phyloP scores from a whole-genome alignment of 2,888 invertebrate species.

The Incurvaria masculella region DNA sequence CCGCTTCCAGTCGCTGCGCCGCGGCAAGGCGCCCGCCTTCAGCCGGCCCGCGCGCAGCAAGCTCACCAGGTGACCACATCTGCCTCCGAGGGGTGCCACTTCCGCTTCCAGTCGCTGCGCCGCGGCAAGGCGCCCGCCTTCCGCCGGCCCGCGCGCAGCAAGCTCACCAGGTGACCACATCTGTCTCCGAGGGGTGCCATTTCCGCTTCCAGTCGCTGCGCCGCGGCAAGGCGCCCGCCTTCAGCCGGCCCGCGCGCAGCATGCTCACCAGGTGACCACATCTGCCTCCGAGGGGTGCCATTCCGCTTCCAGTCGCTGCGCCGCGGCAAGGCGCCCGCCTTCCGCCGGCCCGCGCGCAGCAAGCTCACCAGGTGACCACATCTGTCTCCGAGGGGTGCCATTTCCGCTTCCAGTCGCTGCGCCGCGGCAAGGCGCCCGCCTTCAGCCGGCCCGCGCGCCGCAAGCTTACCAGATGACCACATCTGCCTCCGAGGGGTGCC shows the following conservation, averaged over 20 bases:
- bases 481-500: background rate
- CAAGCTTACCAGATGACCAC: slow-evolving; percentile 41
- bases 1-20: slow-evolving; percentile 39
- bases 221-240: slow-evolving; percentile 31
- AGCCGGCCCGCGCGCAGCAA: slow-evolving; percentile 37
- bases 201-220: slow-evolving; percentile 42
- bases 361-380: slow-evolving; percentile 41
- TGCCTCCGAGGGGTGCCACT: slow-evolving; percentile 40
- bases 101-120: slow-evolving; percentile 40
- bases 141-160: slow-evolving; percentile 34
- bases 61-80: slow-evolving; percentile 40
- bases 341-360: slow-evolving; percentile 33
- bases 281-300: slow-evolving; percentile 19
- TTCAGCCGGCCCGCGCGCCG: slow-evolving; percentile 34
- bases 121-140: slow-evolving; percentile 33
- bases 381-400: slow-evolving; percentile 30
- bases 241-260: slow-evolving; percentile 33
- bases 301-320: slow-evolving; percentile 42
- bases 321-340: slow-evolving; percentile 31
- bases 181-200: slow-evolving; percentile 33
- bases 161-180: slow-evolving; percentile 41
- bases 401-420: slow-evolving; percentile 39
- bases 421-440: slow-evolving; percentile 33
- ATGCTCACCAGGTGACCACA: slow-evolving; percentile 41
- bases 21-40: slow-evolving; percentile 32